These are phyloP conservation scores for Narcine bancroftii DNA, from an alignment of 2,113 vertebrate genomes.

Conservation along the genomic window DNA sequence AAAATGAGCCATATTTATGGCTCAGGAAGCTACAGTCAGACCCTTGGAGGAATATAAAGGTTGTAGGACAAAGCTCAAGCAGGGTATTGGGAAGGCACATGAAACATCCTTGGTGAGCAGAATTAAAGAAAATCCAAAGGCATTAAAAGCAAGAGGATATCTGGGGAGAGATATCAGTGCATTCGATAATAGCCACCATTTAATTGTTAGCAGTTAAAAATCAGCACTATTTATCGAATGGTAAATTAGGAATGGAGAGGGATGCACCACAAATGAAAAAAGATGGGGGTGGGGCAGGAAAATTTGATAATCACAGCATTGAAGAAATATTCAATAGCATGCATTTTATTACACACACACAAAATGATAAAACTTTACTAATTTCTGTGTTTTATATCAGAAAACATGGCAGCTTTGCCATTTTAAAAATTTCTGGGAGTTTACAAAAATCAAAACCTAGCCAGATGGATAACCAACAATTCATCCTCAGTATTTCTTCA, in stretches of 20 bases:
- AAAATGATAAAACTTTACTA: neutral
- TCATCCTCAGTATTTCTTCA: neutral
- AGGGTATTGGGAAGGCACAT: too few relatives aligned
- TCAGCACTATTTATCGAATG: neutral
- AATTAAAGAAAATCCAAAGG: too few relatives aligned
- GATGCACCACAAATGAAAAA: slow-evolving; percentile 32
- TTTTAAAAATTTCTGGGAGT: neutral
- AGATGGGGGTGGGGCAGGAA: neutral
- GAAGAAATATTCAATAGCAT: neutral
- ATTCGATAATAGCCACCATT: too few relatives aligned
- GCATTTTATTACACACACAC: neutral
- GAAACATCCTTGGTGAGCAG: too few relatives aligned
- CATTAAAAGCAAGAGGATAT: too few relatives aligned
- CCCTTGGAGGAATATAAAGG: too few relatives aligned
- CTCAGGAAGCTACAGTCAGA: too few relatives aligned
- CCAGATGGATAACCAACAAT: neutral
- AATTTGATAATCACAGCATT: neutral
- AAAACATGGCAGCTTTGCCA: neutral
- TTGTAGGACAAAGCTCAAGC: too few relatives aligned
- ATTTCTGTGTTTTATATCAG: neutral
- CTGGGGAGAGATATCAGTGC: too few relatives aligned
- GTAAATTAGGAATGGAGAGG: neutral
- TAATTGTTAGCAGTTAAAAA: too few relatives aligned
- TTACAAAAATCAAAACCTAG: neutral
- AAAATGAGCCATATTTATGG: too few relatives aligned